phyloP scores from a whole-genome alignment of 2,888 invertebrate species.

The Xylota sylvarum region DNA sequence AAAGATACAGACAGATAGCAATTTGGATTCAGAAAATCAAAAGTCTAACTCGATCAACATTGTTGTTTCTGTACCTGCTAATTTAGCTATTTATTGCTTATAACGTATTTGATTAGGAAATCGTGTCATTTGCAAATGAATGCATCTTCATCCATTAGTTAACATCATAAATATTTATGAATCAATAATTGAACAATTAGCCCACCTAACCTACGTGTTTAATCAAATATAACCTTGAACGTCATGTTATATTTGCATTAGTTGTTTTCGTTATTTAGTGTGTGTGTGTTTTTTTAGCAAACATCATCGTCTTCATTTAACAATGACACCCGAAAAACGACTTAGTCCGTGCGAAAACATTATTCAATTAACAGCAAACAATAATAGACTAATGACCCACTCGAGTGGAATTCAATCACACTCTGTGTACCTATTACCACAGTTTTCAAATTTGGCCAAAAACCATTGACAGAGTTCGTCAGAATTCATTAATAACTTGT shows the following conservation, averaged over 20 bases:
- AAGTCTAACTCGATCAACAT: no score
- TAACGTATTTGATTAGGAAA: slow-evolving; percentile 4
- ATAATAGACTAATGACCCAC: slow-evolving; percentile 18
- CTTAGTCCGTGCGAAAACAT: neutral
- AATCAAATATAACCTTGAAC: slow-evolving; percentile 40
- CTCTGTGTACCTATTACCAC: neutral
- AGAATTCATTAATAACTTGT: slow-evolving; percentile 13
- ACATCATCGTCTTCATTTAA: slow-evolving; percentile 21
- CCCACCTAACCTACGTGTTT: neutral
- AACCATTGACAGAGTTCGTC: neutral
- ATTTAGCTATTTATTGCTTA: neutral
- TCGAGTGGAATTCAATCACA: neutral
- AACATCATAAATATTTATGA: slow-evolving; percentile 36
- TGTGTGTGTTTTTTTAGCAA: neutral
- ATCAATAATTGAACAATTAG: slow-evolving; percentile 7
- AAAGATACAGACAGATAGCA: no score
- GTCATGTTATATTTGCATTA: slow-evolving; percentile 16
- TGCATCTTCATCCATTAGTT: slow-evolving; percentile 30
- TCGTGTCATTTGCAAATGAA: slow-evolving; percentile 47
- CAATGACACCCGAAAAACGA: neutral
- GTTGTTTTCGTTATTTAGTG: neutral
- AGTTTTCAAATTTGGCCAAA: neutral
- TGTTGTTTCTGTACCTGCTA: neutral
- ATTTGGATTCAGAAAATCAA: no score
- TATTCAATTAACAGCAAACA: slow-evolving; percentile 7